Evolutionary conservation across 2,888 invertebrate species (phyloP).

Genomic region (Drosophila villosipedis): DNA sequence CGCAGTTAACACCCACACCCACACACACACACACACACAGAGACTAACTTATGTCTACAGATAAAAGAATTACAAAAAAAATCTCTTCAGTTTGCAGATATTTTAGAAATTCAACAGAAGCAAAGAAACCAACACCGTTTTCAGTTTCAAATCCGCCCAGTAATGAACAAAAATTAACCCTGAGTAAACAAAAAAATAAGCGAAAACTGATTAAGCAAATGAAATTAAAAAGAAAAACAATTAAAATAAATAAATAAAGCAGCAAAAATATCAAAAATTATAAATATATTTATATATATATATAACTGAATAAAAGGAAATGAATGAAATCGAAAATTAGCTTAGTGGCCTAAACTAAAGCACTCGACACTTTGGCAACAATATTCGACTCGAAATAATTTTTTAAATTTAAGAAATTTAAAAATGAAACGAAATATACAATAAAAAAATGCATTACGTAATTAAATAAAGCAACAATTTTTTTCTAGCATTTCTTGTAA

Average conservation of each 20-base stretch:
- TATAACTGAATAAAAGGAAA: conserved; percentile 30
- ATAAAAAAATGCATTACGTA: conserved; percentile 36
- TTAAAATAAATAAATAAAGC: conserved; percentile 46
- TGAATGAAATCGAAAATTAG: conserved; percentile 32
- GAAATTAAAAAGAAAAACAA: conserved; percentile 39
- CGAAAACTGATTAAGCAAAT: conserved; percentile 49
- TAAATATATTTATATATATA: conserved; percentile 43
- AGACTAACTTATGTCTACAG: neutral
- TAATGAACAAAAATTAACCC: conserved; percentile 35
- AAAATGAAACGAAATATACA: conserved; percentile 24
- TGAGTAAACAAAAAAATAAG: neutral
- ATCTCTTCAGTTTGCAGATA: conserved; percentile 50
- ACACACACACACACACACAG: neutral
- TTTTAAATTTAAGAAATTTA: conserved; percentile 52
- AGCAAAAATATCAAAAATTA: conserved; percentile 75
- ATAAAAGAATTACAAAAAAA: conserved; percentile 2
- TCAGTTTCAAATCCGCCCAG: conserved; percentile 78
- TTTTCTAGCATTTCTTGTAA: conserved; percentile 68
- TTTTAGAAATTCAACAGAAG: conserved; percentile 28
- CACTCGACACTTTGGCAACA: conserved; percentile 67
- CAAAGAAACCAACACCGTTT: conserved; percentile 64
- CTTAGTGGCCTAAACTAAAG: conserved; percentile 66
- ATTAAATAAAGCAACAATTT: conserved; percentile 47
- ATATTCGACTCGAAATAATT: conserved; percentile 44
- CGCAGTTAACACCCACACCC: conserved; percentile 37